Percentiles rank a stretch among this genome's conserved stretches.
These are phyloP conservation scores for Micromesistius poutassou DNA, from an alignment of 2,797 vertebrate species.

Conservation along the genomic window DNA sequence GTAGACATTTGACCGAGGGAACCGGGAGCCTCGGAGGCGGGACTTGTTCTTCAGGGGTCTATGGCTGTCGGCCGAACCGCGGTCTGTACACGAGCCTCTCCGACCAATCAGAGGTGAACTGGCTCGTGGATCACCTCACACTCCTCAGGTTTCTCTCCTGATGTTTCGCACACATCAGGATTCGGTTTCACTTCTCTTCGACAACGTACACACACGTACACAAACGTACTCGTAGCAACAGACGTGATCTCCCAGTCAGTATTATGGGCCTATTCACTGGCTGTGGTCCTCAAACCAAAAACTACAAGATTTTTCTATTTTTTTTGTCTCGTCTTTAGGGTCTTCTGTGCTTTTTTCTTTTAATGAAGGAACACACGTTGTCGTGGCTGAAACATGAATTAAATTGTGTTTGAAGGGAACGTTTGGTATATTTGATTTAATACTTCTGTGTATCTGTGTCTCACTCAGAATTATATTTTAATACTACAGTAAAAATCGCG, in stretches of 20 bases:
- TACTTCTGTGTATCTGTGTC: background rate
- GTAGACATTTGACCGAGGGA: too few species aligned
- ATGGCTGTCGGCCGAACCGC: too few species aligned
- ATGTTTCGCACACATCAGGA: background rate
- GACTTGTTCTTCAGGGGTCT: too few species aligned
- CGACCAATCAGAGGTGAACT: background rate
- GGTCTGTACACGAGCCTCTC: background rate
- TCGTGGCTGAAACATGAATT: background rate
- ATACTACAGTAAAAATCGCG: background rate
- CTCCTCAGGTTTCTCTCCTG: background rate
- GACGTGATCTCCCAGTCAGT: background rate
- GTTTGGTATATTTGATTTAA: background rate
- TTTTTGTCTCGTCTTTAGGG: background rate
- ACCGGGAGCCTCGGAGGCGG: too few species aligned
- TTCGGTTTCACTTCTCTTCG: background rate
- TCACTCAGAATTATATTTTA: too few species aligned
- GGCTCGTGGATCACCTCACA: background rate
- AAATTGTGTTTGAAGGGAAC: background rate
- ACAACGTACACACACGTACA: background rate
- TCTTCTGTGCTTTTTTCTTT: background rate
- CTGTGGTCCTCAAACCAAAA: background rate
- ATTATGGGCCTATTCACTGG: background rate
- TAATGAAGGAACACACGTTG: background rate
- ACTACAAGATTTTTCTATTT: background rate
- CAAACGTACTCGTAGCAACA: background rate